Conservation (phyloP, 1,140 invertebrate genomes). For the Ruditapes philippinarum region DNA sequence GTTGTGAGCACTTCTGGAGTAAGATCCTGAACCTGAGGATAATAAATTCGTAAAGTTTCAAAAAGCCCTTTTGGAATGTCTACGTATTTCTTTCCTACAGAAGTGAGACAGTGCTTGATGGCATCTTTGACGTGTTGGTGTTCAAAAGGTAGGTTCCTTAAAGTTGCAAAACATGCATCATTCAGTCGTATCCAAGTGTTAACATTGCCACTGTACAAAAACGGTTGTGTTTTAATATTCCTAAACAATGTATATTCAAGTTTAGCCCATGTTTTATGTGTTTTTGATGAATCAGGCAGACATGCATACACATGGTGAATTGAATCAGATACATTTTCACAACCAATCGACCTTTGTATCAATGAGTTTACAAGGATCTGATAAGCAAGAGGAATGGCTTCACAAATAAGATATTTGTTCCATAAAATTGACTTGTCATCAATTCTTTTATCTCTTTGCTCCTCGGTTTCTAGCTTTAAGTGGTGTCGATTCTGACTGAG, state of each 20-base stretch:
- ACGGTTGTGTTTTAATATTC: background rate
- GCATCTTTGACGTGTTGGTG: background rate
- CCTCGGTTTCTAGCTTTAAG: constrained; percentile 75
- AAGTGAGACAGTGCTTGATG: background rate
- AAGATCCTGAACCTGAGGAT: background rate
- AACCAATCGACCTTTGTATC: background rate
- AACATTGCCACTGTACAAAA: background rate
- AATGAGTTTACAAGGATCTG: background rate
- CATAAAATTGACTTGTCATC: constrained; percentile 74
- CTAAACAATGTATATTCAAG: background rate
- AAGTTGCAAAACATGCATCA: constrained; percentile 50
- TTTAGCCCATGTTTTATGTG: constrained; percentile 25
- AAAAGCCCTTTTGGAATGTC: background rate
- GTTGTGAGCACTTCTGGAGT: background rate
- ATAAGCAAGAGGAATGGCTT: constrained; percentile 71
- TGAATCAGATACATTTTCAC: background rate
- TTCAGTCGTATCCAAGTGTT: constrained; percentile 36
- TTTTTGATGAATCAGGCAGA: background rate
- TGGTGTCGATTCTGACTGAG: constrained; percentile 78
- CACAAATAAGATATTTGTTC: constrained; percentile 76
- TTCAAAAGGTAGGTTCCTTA: background rate
- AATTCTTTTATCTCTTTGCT: constrained; percentile 48
- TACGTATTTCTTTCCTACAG: background rate
- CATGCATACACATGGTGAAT: constrained; percentile 10
- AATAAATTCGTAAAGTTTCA: background rate